Base-by-base conservation (phyloP, 1,140 invertebrate species). In the Aradophagus sp. region DNA sequence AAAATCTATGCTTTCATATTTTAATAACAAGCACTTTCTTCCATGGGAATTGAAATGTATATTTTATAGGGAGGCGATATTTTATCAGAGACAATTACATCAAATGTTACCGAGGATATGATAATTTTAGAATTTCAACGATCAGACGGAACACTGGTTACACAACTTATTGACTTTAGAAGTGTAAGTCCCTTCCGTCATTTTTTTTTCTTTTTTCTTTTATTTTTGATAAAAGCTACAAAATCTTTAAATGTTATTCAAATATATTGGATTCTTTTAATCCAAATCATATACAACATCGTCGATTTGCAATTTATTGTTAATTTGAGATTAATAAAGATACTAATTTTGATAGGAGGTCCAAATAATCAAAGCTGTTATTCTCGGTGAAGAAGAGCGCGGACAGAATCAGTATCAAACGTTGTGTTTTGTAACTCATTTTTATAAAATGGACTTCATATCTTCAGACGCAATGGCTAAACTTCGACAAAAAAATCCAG, bases 391-490 rank as follows among this genome's bases (percentile, higher is more conserved):
- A 80, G 95, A 97, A 82, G 96, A 97, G 83, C 87, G 93, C 32
- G 95, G 95, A 1, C 94, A 96, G 80, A 93, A 90, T 76, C 93
- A 95, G 73, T 94, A 93, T 81, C 95, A 97, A 86, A 93, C 94
- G 0, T 89, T 97, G 81, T 98, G 96, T 83, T 98, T 97, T 83
- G 90, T 97, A 0, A 93, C 92, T 67, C 93, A 95, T 79, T 93
- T 96, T 77, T 91, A 91, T 48, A 95, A 95, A 84, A 92, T 95
- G 75, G 94, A 97, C 73, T 97, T 97, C 80, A 97, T 98, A 78
- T 95, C 95, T 0, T 93, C 95, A 10, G 96, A 97, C 86, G 96
- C 96, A 11, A 97, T 98, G 94, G 93, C 95, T n/a, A 97, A 97
- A 85, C 84, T 98, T n/a, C 88, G 96, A 85, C 96, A 97, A 88